Base-by-base conservation (phyloP, 2,888 invertebrate species). In the Dicranocentrus wangi region DNA sequence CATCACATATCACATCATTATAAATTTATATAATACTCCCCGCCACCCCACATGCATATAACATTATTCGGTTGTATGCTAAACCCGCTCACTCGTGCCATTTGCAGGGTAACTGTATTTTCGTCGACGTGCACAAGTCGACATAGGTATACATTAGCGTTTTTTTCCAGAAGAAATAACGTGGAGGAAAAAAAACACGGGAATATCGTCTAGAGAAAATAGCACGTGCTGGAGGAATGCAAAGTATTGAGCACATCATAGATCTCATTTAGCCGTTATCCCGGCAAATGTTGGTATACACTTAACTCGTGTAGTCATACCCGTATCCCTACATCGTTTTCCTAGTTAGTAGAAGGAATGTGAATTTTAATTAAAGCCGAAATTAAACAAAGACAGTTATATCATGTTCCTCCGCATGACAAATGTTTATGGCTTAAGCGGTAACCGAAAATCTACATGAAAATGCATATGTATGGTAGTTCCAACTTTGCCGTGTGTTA, bases 301-400 rank as follows among this genome's bases (percentile, higher is more conserved):
- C n/a, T n/a, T n/a, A n/a, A n/a, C n/a, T n/a, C n/a, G n/a, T n/a
- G n/a, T n/a, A n/a, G n/a, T n/a, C n/a, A n/a, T n/a, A n/a, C n/a
- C n/a, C n/a, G n/a, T n/a, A n/a, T n/a, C n/a, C n/a, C n/a, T n/a
- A n/a, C n/a, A n/a, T n/a, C n/a, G n/a, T n/a, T n/a, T n/a, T n/a
- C n/a, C n/a, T n/a, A n/a, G 27, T 27, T 27, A n/a, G 15, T 58
- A n/a, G 28, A 25, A 63, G 47, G 71, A 71, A 79, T 79, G 71
- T 43, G 58, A 17, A 66, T 66, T 79, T 79, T 79, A 79, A 79
- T 79, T 79, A 79, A 79, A 71, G 21, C 25, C 42, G 66, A 71
- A 71, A 71, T 71, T 79, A 79, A 71, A 70, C 70, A 63, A 69
- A 39, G 47, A 58, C 21, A 39, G 55, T 39, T 19, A 53, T 15